phyloP scores from a whole-genome alignment of 2,113 vertebrate species.

The Bubo blakistoni region DNA sequence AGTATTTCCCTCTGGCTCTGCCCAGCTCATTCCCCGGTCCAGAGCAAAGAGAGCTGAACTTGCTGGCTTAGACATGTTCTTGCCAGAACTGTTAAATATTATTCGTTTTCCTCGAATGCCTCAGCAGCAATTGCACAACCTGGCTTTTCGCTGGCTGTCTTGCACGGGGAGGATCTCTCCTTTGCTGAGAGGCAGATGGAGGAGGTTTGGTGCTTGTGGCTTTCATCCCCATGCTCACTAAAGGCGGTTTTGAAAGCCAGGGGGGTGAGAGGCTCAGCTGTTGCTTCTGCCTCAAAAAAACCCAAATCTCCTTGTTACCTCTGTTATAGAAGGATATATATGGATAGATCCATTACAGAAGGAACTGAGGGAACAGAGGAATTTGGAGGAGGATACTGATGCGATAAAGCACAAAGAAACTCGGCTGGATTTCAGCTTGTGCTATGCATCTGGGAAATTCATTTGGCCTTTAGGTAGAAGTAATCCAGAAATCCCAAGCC shows the following conservation, averaged over 20 bases:
- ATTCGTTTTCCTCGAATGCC: background rate
- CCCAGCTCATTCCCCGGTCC: background rate
- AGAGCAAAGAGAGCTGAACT: background rate
- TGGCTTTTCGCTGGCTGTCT: background rate
- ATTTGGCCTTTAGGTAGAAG: background rate
- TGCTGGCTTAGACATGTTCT: background rate
- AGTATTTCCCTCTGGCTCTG: slow-evolving; percentile 29
- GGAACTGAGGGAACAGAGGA: background rate
- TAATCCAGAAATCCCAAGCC: background rate
- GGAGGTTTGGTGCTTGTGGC: background rate
- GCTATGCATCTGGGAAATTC: background rate
- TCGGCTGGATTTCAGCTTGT: background rate
- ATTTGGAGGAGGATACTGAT: background rate
- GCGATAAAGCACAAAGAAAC: background rate
- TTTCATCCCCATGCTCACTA: background rate
- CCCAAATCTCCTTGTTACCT: background rate
- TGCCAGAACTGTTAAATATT: background rate
- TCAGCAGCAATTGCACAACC: background rate
- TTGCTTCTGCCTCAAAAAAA: background rate
- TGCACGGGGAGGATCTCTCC: background rate
- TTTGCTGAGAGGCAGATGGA: background rate
- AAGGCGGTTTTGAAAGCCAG: background rate
- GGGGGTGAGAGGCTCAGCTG: background rate
- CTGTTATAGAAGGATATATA: rapidly evolving
- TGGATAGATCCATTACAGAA: background rate